Base-by-base conservation (phyloP, 2,888 invertebrate species). In the Folsomia candida region DNA sequence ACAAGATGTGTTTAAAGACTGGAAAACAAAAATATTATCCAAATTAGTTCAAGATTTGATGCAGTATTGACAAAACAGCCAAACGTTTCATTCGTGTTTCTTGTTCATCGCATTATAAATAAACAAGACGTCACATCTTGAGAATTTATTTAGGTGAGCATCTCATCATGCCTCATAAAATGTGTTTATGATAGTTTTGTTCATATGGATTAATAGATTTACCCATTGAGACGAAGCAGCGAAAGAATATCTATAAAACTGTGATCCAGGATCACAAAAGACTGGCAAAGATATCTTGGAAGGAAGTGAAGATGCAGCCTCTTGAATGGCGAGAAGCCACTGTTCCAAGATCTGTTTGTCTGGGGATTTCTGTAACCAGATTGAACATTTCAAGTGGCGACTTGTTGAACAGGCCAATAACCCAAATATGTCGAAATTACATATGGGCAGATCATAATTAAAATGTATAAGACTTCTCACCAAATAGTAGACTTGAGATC, bases 261-360 rank as follows among this genome's bases (percentile, higher is more conserved):
- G 77, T 51, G 74, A 69, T 2, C 77, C 77, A 54, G 69, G 63
- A 51, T 75, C 77, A 9, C 72, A 64, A 76, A 76, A 76, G 1
- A 73, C 63, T 1, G 77, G 73, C 24, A 71, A 60, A 2, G 70
- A 66, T 11, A 75, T 74, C 47, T 68, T 67, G 1, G 66, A 60
- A 1, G 74, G 75, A 9, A 73, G 74, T 18, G 76, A 76, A n/a
- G 77, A 77, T 11, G 76, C 70, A n/a, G 85, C 84, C 47, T 83
- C 82, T 72, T 86, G 82, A 47, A 87, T 82, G 0, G 85, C 85
- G 78, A 85, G 83, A 81, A 86, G 83, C 87, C 87, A 87, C 76
- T 83, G 82, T 71, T 85, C 85, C 76, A 86, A 84, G n/a, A 84
- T 83, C 11, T 81, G 80, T 70, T 83, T 82, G 64, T 83, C 84